These are phyloP conservation scores for Hydrolagus affinis DNA, from an alignment of 2,113 vertebrate genomes.

Conservation along the genomic window DNA sequence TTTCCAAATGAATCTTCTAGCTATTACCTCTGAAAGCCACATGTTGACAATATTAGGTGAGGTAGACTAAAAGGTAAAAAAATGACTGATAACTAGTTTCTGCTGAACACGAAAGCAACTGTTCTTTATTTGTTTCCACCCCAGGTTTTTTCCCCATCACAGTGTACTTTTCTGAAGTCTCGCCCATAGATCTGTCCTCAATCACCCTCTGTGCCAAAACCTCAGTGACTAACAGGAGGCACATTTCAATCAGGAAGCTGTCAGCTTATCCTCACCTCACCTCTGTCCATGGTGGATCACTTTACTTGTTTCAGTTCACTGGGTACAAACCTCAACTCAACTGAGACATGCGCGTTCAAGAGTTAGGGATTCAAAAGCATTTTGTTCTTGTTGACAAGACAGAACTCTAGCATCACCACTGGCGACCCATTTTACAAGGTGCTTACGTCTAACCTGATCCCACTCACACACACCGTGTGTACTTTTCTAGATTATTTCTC, in stretches of 20 bases:
- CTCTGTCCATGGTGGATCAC: not conserved
- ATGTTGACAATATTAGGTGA: slow-evolving; percentile 7
- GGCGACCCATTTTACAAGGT: too few species aligned
- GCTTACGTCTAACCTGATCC: too few species aligned
- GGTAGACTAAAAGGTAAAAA: not conserved
- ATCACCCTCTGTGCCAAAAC: not conserved
- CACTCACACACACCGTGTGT: too few species aligned
- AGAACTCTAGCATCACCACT: too few species aligned
- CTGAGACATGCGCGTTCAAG: too few species aligned
- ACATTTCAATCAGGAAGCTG: not conserved
- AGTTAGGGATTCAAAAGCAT: too few species aligned
- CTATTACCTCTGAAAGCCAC: not conserved
- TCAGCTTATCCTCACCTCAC: not conserved
- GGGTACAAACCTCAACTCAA: too few species aligned
- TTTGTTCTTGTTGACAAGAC: too few species aligned
- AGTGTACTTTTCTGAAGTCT: not conserved
- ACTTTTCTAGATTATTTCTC: too few species aligned
- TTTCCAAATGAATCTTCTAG: slow-evolving; percentile 12
- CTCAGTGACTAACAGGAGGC: too few species aligned
- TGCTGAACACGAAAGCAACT: not conserved
- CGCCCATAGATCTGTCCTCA: not conserved
- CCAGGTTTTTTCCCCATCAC: not conserved
- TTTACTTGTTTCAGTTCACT: too few species aligned
- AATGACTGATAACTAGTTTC: not conserved
- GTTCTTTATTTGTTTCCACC: not conserved